Percentiles rank a stretch among this genome's conserved stretches.
These are phyloP conservation scores for Redunca redunca DNA, from an alignment of 2,113 vertebrate species.

Conservation along the genomic window DNA sequence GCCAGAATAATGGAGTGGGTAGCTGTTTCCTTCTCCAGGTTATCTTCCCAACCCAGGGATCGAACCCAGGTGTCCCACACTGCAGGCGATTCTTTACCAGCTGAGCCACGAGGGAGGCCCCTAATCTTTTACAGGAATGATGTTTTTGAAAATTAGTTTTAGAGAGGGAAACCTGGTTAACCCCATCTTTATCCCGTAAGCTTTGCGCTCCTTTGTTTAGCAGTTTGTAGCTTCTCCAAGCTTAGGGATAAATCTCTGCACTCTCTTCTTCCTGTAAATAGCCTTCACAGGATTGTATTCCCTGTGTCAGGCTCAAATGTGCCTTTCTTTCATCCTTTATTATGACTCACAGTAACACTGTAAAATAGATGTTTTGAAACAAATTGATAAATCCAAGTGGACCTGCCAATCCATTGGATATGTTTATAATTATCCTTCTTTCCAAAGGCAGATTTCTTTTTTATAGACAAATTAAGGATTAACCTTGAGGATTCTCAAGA, in stretches of 20 bases:
- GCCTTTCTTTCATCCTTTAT: neutral
- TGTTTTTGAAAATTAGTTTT: neutral
- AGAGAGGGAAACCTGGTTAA: neutral
- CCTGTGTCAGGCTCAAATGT: neutral
- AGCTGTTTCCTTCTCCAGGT: neutral
- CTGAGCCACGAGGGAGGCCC: neutral
- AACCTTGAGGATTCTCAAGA: neutral
- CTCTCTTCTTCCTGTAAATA: neutral
- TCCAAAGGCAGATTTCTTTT: neutral
- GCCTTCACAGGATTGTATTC: neutral
- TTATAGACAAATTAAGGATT: neutral
- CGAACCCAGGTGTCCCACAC: fast-evolving
- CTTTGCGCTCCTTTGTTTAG: neutral
- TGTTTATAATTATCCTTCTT: neutral
- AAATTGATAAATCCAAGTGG: neutral
- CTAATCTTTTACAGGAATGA: neutral
- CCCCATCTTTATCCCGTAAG: neutral
- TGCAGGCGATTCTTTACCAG: neutral
- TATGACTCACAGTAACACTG: neutral
- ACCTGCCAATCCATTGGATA: neutral
- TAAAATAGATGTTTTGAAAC: neutral
- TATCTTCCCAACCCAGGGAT: neutral
- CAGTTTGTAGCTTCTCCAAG: neutral
- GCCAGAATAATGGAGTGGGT: neutral
- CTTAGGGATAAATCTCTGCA: neutral